phyloP scores from a whole-genome alignment of 2,113 vertebrate genomes.

The Stigmatopora argus region DNA sequence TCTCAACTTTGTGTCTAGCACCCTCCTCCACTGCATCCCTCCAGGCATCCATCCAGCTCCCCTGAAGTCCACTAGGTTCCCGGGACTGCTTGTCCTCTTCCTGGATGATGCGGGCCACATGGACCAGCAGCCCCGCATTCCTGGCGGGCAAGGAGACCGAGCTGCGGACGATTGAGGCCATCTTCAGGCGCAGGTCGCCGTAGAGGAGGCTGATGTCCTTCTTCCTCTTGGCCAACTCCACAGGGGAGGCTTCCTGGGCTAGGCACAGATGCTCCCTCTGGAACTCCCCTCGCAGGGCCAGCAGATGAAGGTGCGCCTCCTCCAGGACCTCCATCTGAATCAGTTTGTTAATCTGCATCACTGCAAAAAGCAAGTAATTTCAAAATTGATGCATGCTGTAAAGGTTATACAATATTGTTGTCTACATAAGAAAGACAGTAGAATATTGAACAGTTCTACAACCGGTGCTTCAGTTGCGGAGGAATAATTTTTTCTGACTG shows the following conservation, averaged over 20 bases:
- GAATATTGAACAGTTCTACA: too few species aligned
- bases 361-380: constrained; percentile 26
- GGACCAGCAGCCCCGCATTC: constrained; percentile 55
- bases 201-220: constrained; percentile 70
- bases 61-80: constrained; percentile 29
- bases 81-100: constrained; percentile 60
- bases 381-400: not conserved
- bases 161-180: constrained; percentile 53
- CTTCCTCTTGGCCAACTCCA: constrained; percentile 60
- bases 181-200: constrained; percentile 42
- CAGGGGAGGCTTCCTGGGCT: constrained; percentile 22
- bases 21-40: constrained; percentile 52
- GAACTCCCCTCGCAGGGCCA: constrained; percentile 59
- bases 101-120: constrained; percentile 58
- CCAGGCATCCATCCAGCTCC: constrained; percentile 66
- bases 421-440: too few species aligned
- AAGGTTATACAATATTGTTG: too few species aligned
- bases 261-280: constrained; percentile 31
- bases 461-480: too few species aligned
- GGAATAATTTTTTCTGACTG: too few species aligned
- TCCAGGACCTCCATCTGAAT: constrained; percentile 62
- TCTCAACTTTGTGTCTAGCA: constrained; percentile 41
- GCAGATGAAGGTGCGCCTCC: constrained; percentile 68
- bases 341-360: constrained; percentile 72
- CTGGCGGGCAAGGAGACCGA: constrained; percentile 43